Evolutionary conservation across 2,797 vertebrate species (phyloP).

Genomic region (Melopsittacus undulatus): DNA sequence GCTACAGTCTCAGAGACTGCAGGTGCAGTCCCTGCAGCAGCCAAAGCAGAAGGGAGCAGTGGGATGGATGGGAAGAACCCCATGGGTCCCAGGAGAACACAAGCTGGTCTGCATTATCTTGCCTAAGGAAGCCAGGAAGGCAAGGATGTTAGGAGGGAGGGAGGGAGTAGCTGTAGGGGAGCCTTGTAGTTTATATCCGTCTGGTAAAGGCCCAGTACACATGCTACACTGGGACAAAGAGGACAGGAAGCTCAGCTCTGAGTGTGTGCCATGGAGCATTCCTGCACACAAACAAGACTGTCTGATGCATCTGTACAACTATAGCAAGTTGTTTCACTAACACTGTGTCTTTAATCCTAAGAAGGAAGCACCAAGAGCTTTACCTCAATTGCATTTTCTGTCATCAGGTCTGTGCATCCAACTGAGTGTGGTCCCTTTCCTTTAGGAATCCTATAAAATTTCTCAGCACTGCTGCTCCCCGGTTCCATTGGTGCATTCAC

Average conservation of each 20-base stretch:
- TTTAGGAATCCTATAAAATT: slow-evolving; percentile 82
- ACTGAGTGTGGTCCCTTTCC: slow-evolving; percentile 87
- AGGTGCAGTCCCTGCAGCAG: not conserved
- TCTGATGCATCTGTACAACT: not conserved
- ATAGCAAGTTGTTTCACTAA: not conserved
- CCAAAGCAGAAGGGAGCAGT: not conserved
- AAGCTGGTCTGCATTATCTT: not conserved
- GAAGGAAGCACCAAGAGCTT: not conserved
- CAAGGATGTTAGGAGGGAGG: not conserved
- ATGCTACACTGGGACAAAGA: not conserved
- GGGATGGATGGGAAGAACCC: not conserved
- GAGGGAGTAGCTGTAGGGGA: not conserved
- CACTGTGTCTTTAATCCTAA: not conserved
- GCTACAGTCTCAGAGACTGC: fast-evolving
- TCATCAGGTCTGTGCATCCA: slow-evolving; percentile 94
- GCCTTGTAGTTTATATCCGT: not conserved
- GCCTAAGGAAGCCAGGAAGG: not conserved
- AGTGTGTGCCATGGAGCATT: not conserved
- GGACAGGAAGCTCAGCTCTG: not conserved
- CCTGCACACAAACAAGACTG: not conserved
- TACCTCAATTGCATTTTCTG: slow-evolving; percentile 85
- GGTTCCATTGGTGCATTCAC: slow-evolving; percentile 65
- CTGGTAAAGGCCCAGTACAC: not conserved
- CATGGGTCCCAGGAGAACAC: not conserved
- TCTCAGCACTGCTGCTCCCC: slow-evolving; percentile 72